Conservation (phyloP, 2,113 vertebrate species). For the Sinocyclocheilus anophthalmus region DNA sequence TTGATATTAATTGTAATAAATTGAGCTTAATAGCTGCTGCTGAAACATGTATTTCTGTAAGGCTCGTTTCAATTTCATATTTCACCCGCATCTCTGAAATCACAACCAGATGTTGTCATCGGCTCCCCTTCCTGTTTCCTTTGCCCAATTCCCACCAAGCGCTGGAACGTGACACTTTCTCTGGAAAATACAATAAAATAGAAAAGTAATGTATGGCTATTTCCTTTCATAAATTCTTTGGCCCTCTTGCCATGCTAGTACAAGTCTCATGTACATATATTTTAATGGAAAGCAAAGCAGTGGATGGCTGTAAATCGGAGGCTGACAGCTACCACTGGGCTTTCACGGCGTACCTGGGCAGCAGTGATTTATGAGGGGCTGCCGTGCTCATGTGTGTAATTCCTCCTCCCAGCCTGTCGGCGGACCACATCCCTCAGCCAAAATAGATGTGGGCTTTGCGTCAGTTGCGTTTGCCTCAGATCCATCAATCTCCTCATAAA, state of each 20-base stretch:
- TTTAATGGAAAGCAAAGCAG: conserved; percentile 64
- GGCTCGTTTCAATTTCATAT: conserved; percentile 68
- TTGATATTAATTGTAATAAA: conserved; percentile 63
- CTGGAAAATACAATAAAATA: conserved; percentile 78
- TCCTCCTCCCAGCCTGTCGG: conserved; percentile 63
- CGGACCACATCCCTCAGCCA: conserved; percentile 31
- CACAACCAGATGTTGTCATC: conserved; percentile 78
- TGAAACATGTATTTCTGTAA: conserved; percentile 58
- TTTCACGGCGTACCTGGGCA: conserved; percentile 63
- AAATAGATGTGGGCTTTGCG: conserved; percentile 49
- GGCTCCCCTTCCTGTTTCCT: conserved; percentile 68
- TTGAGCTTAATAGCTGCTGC: conserved; percentile 50
- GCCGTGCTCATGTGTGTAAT: conserved; percentile 53
- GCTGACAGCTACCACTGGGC: conserved; percentile 60
- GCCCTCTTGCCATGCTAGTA: conserved; percentile 55
- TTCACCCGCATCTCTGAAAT: conserved; percentile 71
- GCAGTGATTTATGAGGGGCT: conserved; percentile 58
- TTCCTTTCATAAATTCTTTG: conserved; percentile 78
- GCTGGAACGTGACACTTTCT: conserved; percentile 77
- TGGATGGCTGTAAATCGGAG: conserved; percentile 68
- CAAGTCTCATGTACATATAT: conserved; percentile 55
- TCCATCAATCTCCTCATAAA: conserved; percentile 57
- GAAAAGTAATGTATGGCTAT: conserved; percentile 67
- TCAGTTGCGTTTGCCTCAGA: conserved; percentile 16
- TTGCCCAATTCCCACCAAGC: conserved; percentile 72